Evolutionary conservation across 2,888 invertebrate species (phyloP).

Genomic region (Gisinianus flammeolus): DNA sequence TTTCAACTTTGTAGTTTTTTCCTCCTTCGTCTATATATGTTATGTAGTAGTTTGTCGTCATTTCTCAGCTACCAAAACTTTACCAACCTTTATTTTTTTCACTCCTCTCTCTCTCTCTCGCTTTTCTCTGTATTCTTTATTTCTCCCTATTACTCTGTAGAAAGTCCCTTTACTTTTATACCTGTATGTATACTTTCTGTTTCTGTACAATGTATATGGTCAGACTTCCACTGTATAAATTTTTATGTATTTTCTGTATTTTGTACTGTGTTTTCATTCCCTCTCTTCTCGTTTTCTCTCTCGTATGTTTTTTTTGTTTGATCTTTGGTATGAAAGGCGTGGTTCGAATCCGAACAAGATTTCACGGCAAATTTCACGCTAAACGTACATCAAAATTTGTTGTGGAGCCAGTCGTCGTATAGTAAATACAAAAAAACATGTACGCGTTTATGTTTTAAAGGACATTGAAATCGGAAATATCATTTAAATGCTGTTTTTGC

Average conservation of each 20-base stretch:
- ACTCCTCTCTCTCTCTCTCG: neutral
- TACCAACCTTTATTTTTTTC: no score
- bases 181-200: neutral
- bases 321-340: conserved; percentile 4
- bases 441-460: no score
- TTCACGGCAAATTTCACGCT: neutral
- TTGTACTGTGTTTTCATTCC: neutral
- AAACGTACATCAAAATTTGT: neutral
- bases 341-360: neutral
- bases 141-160: neutral
- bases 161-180: neutral
- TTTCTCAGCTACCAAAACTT: no score
- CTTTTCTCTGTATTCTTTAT: neutral
- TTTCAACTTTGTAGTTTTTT: no score
- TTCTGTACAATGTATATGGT: no score
- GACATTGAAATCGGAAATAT: no score
- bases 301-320: neutral
- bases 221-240: neutral
- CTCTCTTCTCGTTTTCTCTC: neutral
- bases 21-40: no score
- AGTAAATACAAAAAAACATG: no score
- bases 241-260: neutral
- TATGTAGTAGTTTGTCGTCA: no score
- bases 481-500: no score
- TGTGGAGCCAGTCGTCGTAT: no score